Percentiles rank a stretch among this genome's conserved stretches.
Conservation (phyloP, 2,888 invertebrate species). For the Dichetophora obliterata region DNA sequence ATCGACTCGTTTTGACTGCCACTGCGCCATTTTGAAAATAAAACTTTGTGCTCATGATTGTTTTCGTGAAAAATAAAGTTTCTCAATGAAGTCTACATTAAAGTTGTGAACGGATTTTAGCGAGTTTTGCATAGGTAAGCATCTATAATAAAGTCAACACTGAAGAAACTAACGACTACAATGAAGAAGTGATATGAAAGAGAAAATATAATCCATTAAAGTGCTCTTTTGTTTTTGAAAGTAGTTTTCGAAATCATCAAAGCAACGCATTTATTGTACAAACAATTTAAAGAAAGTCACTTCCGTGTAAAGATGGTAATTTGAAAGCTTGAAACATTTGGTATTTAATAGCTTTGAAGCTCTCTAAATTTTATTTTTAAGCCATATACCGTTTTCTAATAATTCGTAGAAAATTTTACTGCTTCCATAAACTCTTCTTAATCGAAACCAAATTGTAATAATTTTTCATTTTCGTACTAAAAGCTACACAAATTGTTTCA, state of each 20-base stretch:
- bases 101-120: background rate
- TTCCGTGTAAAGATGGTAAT: too few species aligned
- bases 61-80: constrained; percentile 7
- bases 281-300: background rate
- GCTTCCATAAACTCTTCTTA: background rate
- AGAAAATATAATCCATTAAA: too few species aligned
- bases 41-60: constrained; percentile 24
- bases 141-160: background rate
- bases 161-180: too few species aligned
- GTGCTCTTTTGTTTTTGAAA: too few species aligned
- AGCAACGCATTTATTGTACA: background rate
- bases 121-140: background rate
- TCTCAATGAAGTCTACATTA: constrained; percentile 28
- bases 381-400: too few species aligned
- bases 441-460: background rate
- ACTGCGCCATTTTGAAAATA: constrained; percentile 36
- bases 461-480: background rate
- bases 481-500: constrained; percentile 2
- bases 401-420: too few species aligned
- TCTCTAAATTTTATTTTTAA: too few species aligned
- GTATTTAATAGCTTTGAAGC: background rate
- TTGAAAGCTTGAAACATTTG: too few species aligned
- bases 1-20: constrained; percentile 36
- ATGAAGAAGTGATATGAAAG: too few species aligned
- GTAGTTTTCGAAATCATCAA: background rate